Base-by-base conservation (phyloP, 2,113 vertebrate species). In the Pimephales promelas region DNA sequence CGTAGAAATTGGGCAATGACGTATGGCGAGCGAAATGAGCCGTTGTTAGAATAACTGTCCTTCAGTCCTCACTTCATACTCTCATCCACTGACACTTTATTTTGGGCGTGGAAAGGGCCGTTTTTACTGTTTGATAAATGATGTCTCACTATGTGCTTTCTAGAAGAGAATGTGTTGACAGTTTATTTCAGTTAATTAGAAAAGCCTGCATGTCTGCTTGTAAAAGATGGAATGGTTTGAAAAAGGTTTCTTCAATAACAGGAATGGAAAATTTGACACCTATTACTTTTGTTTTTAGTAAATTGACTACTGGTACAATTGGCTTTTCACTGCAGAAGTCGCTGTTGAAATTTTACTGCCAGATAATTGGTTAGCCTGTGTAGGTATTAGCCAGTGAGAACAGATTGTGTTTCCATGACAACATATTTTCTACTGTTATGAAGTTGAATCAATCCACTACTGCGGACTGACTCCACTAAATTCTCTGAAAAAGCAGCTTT, bases 321-420 rank as follows among this genome's bases (percentile, higher is more conserved):
- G 28, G 31, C 7, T 36, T 2, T 66, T 36, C 62, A 1, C 16
- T 36, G 18, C 49, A 7, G 49, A 18, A 52, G 5, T 52, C 49
- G 2, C 18, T 20, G 18, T 6, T 59, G 10, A 11, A 10, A 59
- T 24, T 11, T n/a, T 59, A 24, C n/a, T 59, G 57, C n/a, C 57
- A 59, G 57, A 54, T 20, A 54, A 54, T 24, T 24, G 3, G 57
- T 24, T 1, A 24, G 8, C 56, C 20, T 57, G 4, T 59, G n/a
- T 11, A 24, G 57, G 9, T 11, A 11, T 24, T 24, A n/a, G 22
- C 9, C 57, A 24, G 68, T 7, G 10, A 45, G 68, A 71, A 45
- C 11, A 3, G 2, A n/a, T 24, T 71, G 14, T 71, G 74, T 86
- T 70, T 40, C 85, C 56, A 79, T 83, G 64, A 61, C 64, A 49